Percentiles rank a stretch among this genome's conserved stretches.
Evolutionary conservation across 2,888 invertebrate species (phyloP).

Genomic region (Punctoribates punctum): DNA sequence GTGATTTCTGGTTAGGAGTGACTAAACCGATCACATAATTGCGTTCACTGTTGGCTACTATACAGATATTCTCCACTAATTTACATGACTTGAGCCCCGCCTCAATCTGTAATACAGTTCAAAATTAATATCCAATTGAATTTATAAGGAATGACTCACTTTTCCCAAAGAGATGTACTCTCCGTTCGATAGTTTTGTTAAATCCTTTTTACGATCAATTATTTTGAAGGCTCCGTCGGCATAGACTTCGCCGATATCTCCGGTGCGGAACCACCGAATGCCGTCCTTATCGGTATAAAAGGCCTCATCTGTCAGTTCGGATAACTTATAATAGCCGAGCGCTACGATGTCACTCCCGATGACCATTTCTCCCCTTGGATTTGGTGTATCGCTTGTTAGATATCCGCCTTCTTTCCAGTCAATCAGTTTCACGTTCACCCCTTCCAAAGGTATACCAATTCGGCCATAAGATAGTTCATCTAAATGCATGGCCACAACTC

Average conservation of each 20-base stretch:
- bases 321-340: conserved; percentile 79
- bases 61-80: conserved; percentile 92
- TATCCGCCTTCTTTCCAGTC: conserved; percentile 95
- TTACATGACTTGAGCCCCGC: conserved; percentile 90
- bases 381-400: conserved; percentile 76
- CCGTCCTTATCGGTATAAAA: conserved; percentile 69
- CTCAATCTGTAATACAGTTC: conserved; percentile 59
- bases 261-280: conserved; percentile 89
- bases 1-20: conserved; percentile 63
- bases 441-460: conserved; percentile 47
- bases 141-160: conserved; percentile 57
- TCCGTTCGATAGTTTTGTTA: conserved; percentile 95
- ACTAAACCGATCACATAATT: conserved; percentile 83
- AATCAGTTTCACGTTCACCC: conserved; percentile 73
- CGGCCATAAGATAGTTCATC: conserved; percentile 59
- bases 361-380: conserved; percentile 78
- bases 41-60: conserved; percentile 84
- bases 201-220: conserved; percentile 69
- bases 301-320: conserved; percentile 63
- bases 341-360: conserved; percentile 87
- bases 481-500: conserved; percentile 60
- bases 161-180: conserved; percentile 97
- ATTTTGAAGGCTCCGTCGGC: conserved; percentile 91
- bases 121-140: neutral
- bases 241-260: conserved; percentile 92